A percentile compares a stretch with the other conserved stretches of the same genome.
Evolutionary conservation across 2,888 invertebrate species (phyloP).

Genomic region (Lasioglossum lativentre): DNA sequence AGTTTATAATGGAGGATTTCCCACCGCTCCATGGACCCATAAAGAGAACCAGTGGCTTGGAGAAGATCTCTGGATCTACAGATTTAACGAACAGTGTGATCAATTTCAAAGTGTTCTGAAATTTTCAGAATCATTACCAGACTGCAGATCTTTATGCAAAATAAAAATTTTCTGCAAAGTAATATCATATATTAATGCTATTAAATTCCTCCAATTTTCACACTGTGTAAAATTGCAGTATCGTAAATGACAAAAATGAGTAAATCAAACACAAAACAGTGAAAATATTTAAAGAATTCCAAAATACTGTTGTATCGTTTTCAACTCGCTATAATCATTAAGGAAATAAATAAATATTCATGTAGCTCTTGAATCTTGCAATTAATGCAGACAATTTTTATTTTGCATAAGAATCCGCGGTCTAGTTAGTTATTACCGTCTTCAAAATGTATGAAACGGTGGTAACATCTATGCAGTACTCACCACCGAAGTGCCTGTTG

Average conservation of each 20-base stretch:
- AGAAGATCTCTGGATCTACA: constrained; percentile 96
- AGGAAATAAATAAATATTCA: background rate
- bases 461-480: constrained; percentile 36
- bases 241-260: no score
- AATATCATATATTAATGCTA: no score
- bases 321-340: background rate
- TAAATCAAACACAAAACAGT: no score
- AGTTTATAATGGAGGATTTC: constrained; percentile 97
- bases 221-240: no score
- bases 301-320: background rate
- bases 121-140: background rate
- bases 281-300: no score
- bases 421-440: background rate
- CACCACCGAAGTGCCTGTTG: constrained; percentile 94
- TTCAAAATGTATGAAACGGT: background rate
- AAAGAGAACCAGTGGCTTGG: constrained; percentile 95
- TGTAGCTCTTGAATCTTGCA: background rate
- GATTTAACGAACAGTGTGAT: background rate
- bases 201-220: no score
- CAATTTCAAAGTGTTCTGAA: background rate
- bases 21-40: constrained; percentile 99
- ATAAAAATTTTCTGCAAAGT: no score
- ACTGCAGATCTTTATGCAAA: no score
- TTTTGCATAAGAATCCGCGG: background rate
- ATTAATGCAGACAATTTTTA: no score